A percentile compares a stretch with the other conserved stretches of the same genome.
These are phyloP conservation scores for Sabatieria punctata DNA, from an alignment of 2,888 invertebrate species.

Conservation along the genomic window DNA sequence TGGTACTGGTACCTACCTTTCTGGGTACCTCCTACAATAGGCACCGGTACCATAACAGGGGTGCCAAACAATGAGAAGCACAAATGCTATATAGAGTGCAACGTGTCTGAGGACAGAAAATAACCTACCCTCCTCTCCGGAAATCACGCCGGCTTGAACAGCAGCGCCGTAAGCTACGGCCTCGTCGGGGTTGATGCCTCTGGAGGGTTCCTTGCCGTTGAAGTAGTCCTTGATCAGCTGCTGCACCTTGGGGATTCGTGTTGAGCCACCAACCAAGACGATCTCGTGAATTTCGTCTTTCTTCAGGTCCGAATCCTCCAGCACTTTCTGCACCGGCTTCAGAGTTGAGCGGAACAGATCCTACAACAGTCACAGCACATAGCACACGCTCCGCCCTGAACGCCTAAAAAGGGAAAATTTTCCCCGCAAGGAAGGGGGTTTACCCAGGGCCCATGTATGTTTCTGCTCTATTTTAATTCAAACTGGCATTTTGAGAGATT, in stretches of 20 bases:
- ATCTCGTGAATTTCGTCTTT: slow-evolving; percentile 1
- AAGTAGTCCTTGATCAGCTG: slow-evolving; percentile 48
- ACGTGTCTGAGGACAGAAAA: too few relatives aligned
- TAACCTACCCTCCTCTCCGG: background rate
- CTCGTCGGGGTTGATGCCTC: slow-evolving; percentile 7
- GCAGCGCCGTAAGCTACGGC: slow-evolving; percentile 8
- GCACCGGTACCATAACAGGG: too few relatives aligned
- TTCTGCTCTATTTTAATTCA: too few relatives aligned
- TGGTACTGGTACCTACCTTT: too few relatives aligned
- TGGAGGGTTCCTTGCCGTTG: slow-evolving; percentile 80
- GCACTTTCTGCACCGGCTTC: slow-evolving; percentile 4
- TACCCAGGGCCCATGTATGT: too few relatives aligned
- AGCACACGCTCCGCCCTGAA: too few relatives aligned
- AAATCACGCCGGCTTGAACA: slow-evolving; percentile 3
- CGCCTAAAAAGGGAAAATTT: too few relatives aligned
- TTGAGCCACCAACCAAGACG: slow-evolving; percentile 50
- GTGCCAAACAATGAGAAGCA: too few relatives aligned
- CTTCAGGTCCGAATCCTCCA: slow-evolving; percentile 2
- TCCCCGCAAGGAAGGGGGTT: too few relatives aligned
- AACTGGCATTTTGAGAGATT: too few relatives aligned
- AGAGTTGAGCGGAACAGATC: slow-evolving; percentile 6
- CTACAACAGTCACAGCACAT: slow-evolving; percentile 5
- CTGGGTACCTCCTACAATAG: too few relatives aligned
- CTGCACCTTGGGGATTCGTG: slow-evolving; percentile 51
- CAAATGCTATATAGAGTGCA: too few relatives aligned